Evolutionary conservation across 1,140 invertebrate species (phyloP).

Genomic region (Sarcophaga bullata): DNA sequence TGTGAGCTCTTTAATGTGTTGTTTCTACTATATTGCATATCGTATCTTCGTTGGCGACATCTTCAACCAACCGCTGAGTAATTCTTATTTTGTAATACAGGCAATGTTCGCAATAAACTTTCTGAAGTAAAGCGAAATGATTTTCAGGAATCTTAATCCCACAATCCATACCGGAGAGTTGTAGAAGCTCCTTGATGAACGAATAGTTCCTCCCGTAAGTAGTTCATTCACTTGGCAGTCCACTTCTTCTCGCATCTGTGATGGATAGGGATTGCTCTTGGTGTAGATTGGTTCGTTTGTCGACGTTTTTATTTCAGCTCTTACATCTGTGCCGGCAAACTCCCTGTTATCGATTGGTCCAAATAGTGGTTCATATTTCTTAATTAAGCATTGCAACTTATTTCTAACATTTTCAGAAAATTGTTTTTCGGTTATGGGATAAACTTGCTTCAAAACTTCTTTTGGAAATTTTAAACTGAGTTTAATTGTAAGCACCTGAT

Average conservation of each 20-base stretch:
- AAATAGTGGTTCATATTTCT: not conserved
- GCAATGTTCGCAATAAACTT: conserved; percentile 45
- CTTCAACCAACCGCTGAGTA: too few relatives aligned
- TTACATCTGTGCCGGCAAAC: not conserved
- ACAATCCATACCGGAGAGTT: too few relatives aligned
- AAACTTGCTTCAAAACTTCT: not conserved
- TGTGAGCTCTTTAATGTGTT: not conserved
- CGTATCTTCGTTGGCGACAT: conserved; percentile 42
- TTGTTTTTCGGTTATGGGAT: not conserved
- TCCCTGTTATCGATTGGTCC: conserved; percentile 11
- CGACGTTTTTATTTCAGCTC: conserved; percentile 13
- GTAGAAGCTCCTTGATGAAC: conserved; percentile 33
- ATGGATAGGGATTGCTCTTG: conserved; percentile 33
- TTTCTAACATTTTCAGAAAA: not conserved
- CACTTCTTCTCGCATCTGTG: conserved; percentile 5
- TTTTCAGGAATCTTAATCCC: conserved; percentile 43
- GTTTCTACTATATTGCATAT: conserved; percentile 43
- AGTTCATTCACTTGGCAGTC: conserved; percentile 31
- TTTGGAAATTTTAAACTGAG: not conserved
- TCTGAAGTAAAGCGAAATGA: conserved; percentile 44
- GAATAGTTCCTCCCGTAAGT: conserved; percentile 25
- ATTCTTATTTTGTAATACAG: too few relatives aligned
- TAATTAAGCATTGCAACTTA: not conserved
- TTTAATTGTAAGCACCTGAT: not conserved
- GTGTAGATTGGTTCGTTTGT: conserved; percentile 40